These are phyloP conservation scores for Colletes gigas DNA, from an alignment of 1,140 invertebrate genomes.

Conservation along the genomic window DNA sequence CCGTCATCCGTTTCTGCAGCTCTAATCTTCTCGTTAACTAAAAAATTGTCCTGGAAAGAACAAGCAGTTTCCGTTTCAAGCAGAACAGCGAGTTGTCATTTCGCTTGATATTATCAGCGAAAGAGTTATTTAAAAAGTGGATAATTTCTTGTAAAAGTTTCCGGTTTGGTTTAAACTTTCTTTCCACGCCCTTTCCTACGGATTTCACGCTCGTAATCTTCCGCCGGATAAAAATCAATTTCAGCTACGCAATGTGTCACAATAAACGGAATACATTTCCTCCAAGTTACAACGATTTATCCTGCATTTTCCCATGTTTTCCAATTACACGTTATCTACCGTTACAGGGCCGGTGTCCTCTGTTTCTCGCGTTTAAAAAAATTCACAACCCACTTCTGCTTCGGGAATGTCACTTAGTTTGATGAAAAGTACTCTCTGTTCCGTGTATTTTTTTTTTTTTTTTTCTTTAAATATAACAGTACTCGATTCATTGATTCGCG, in stretches of 20 bases:
- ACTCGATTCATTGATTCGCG: neutral
- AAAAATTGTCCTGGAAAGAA: constrained; percentile 26
- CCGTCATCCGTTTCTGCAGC: constrained; percentile 26
- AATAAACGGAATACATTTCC: too few species aligned
- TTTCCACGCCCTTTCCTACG: neutral
- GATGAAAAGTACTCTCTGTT: constrained; percentile 16
- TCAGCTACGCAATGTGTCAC: too few species aligned
- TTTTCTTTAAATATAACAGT: neutral
- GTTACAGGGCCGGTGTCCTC: too few species aligned
- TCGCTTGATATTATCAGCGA: neutral
- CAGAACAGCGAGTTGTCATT: constrained; percentile 11
- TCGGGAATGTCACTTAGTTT: constrained; percentile 10
- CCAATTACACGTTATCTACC: too few species aligned
- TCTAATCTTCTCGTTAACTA: constrained; percentile 53
- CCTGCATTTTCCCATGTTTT: neutral
- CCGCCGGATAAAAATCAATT: neutral
- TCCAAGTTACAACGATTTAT: too few species aligned
- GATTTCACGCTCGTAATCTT: constrained; percentile 7
- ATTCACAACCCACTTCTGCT: neutral
- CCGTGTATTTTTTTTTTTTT: too few species aligned
- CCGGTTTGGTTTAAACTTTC: constrained; percentile 5
- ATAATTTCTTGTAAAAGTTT: constrained; percentile 19
- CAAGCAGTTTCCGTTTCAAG: constrained; percentile 27
- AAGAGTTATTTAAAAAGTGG: neutral
- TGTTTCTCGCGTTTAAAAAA: neutral